Percentiles rank a stretch among this genome's conserved stretches.
These are phyloP conservation scores for Brotogeris chrysoptera DNA, from an alignment of 2,797 vertebrate species.

Conservation along the genomic window DNA sequence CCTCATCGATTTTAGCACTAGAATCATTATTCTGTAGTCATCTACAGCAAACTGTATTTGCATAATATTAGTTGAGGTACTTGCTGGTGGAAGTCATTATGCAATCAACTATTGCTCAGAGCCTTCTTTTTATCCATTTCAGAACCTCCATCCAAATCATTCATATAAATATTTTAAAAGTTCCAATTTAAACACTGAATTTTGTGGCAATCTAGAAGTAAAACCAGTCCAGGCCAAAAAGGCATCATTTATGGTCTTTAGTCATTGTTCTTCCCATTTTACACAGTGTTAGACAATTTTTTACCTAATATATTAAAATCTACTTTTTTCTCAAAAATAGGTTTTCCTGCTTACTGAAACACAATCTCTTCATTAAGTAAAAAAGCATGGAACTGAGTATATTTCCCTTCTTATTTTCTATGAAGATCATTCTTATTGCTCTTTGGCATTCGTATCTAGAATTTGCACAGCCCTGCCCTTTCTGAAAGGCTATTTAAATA, in stretches of 20 bases:
- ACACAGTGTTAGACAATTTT: not conserved
- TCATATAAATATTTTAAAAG: not conserved
- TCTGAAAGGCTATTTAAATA: not conserved
- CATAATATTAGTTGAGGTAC: not conserved
- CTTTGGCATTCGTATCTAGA: not conserved
- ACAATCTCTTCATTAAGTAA: not conserved
- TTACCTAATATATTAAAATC: not conserved
- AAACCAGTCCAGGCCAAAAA: not conserved
- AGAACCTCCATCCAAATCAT: not conserved
- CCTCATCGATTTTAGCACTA: not conserved
- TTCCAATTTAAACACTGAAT: not conserved
- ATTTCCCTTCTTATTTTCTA: not conserved
- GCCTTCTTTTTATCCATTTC: not conserved
- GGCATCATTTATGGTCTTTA: not conserved
- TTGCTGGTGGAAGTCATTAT: not conserved
- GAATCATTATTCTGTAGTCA: not conserved
- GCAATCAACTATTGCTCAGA: not conserved
- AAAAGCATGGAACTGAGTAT: not conserved
- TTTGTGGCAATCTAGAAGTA: not conserved
- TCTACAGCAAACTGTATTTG: not conserved
- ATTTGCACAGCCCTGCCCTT: not conserved
- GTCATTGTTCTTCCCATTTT: not conserved
- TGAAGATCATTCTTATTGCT: not conserved
- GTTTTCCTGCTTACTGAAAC: not conserved
- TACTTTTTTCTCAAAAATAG: rapidly evolving